Conservation (phyloP, 1,140 invertebrate species). For the Potamilus streckersoni region DNA sequence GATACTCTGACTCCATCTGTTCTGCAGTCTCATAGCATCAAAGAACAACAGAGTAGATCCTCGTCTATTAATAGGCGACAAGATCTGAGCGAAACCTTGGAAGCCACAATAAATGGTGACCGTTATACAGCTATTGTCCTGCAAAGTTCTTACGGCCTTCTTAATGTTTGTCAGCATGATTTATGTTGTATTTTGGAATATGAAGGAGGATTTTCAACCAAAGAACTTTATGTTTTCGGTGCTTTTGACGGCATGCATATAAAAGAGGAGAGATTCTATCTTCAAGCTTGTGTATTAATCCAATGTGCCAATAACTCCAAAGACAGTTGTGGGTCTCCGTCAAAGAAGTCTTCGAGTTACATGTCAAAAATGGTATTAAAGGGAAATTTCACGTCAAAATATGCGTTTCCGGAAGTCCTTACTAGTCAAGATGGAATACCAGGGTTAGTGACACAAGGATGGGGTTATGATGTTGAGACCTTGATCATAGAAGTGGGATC, state of each 20-base stretch:
- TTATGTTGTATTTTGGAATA: constrained; percentile 44
- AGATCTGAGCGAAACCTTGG: not conserved
- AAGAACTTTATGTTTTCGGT: constrained; percentile 37
- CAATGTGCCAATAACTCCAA: constrained; percentile 30
- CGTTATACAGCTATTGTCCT: constrained; percentile 1
- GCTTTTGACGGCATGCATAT: constrained; percentile 43
- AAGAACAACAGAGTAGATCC: too few species aligned
- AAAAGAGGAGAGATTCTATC: constrained; percentile 23
- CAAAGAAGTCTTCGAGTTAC: constrained; percentile 5
- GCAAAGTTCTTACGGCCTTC: not conserved
- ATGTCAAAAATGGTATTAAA: constrained; percentile 22
- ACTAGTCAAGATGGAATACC: constrained; percentile 6
- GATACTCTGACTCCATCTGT: constrained; percentile 19
- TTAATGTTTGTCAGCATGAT: constrained; percentile 30
- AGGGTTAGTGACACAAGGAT: constrained; percentile 4
- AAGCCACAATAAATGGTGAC: constrained; percentile 14
- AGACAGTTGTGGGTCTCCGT: constrained; percentile 17
- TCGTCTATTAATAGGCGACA: too few species aligned
- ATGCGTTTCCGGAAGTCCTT: constrained; percentile 26
- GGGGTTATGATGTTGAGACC: not conserved
- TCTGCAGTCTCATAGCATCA: too few species aligned
- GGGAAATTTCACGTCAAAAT: constrained; percentile 20
- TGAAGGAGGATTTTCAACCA: constrained; percentile 5
- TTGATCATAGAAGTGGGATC: too few species aligned
- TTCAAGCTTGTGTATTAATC: constrained; percentile 43